Evolutionary conservation across 1,140 invertebrate genomes (phyloP).

Genomic region (Halyomorpha halys): DNA sequence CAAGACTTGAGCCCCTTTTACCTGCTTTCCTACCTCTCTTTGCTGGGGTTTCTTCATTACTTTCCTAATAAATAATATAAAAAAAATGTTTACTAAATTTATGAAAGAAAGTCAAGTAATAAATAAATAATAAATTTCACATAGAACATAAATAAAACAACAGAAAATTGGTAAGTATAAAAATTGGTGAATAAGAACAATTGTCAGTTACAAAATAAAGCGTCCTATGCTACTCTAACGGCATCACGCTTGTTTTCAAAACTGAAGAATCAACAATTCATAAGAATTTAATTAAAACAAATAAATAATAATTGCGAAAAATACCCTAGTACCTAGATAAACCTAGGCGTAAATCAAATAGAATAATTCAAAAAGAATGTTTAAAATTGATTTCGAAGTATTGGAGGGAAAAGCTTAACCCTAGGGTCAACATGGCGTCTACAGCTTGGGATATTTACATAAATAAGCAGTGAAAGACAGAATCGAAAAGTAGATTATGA

Average conservation of each 20-base stretch:
- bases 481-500: too few relatives aligned
- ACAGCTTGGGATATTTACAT: slow-evolving; percentile 8
- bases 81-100: not conserved
- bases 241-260: slow-evolving; percentile 8
- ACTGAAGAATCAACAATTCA: not conserved
- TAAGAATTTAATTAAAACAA: too few relatives aligned
- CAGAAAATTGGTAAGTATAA: not conserved
- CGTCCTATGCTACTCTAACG: not conserved
- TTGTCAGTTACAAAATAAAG: not conserved
- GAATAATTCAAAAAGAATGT: too few relatives aligned
- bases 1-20: slow-evolving; percentile 41
- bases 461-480: not conserved
- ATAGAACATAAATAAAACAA: not conserved
- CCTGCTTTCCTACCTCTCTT: slow-evolving; percentile 37
- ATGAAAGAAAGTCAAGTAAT: too few relatives aligned
- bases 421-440: slow-evolving; percentile 13
- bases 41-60: slow-evolving; percentile 37
- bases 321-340: too few relatives aligned
- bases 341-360: too few relatives aligned
- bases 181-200: not conserved
- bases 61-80: slow-evolving; percentile 33
- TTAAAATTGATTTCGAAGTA: slow-evolving; percentile 1
- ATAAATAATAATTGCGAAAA: too few relatives aligned
- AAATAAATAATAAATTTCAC: slow-evolving; percentile 18
- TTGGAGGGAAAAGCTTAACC: slow-evolving; percentile 15